Evolutionary conservation across 2,888 invertebrate species (phyloP).

Genomic region (Eubasilissa splendida): DNA sequence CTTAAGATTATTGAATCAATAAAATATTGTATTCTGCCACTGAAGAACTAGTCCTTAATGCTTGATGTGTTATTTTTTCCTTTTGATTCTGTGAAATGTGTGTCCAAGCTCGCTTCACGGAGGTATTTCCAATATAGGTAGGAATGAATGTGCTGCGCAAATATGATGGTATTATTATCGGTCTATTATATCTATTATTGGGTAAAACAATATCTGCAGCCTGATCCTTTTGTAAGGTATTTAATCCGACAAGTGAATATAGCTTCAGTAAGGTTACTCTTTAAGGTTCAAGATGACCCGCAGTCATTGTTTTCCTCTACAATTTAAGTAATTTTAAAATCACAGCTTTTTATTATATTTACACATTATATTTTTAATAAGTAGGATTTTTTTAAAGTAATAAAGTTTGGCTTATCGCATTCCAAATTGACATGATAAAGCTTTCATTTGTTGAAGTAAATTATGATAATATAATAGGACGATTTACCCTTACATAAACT

Average conservation of each 20-base stretch:
- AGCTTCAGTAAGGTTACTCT: constrained; percentile 26
- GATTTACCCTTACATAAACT: constrained; percentile 12
- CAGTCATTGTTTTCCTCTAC: constrained; percentile 4
- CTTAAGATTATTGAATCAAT: not conserved
- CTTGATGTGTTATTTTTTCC: constrained; percentile 13
- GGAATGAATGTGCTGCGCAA: not conserved
- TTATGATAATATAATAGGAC: not conserved
- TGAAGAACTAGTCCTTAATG: constrained; percentile 34
- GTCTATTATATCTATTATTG: too few relatives aligned
- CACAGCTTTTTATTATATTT: constrained; percentile 21
- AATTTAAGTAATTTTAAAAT: constrained; percentile 23
- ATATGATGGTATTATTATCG: not conserved
- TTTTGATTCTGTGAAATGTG: constrained; percentile 8
- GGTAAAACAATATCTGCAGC: too few relatives aligned
- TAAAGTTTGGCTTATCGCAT: constrained; percentile 51
- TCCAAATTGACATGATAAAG: constrained; percentile 47
- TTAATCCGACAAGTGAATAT: not conserved
- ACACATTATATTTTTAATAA: constrained; percentile 6
- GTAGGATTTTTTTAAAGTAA: constrained; percentile 4
- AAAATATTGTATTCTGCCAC: constrained; percentile 15
- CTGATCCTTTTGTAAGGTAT: too few relatives aligned
- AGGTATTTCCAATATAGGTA: not conserved
- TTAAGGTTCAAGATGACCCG: not conserved
- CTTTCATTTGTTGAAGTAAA: constrained; percentile 7
- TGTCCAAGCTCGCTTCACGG: not conserved